Evolutionary conservation across 1,140 invertebrate species (phyloP), one percentile per base, ranked within the genome.

Genomic region (Calosoma granatense): DNA sequence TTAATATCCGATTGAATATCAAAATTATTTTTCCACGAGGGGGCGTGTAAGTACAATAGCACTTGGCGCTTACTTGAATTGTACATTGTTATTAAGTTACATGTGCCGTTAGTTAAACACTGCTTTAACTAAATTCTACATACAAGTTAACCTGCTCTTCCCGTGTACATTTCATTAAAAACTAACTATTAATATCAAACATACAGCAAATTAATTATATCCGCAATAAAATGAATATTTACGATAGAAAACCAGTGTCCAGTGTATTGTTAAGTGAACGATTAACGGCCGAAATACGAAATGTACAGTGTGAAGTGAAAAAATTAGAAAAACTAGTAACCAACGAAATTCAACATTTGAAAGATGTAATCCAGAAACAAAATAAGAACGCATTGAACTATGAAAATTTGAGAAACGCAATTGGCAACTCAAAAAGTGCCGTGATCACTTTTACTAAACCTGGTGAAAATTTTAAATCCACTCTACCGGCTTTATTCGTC

Each of bases 181-280:
- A n/a, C n/a, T n/a, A n/a, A n/a, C n/a, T n/a, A n/a, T n/a, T n/a
- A n/a, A n/a, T n/a, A n/a, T n/a, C n/a, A n/a, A n/a, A n/a, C n/a
- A n/a, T n/a, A n/a, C n/a, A n/a, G n/a, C n/a, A n/a, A n/a, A n/a
- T n/a, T n/a, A n/a, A n/a, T n/a, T n/a, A n/a, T n/a, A n/a, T n/a
- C n/a, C n/a, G n/a, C n/a, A n/a, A n/a, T n/a, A 47, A 47, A 17
- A 47, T 47, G 41, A 47, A 47, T 47, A 11, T 47, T 11, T 47
- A 47, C 41, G 41, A 47, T 12, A 47, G 41, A 17, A 47, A 47
- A 47, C 41, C 9, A 11, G 41, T 47, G 4, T 12, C 41, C 17
- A 47, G 17, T 12, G 15, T 47, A 47, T 47, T 47, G 17, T 17
- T 47, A 9, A 47, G 41, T 47, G 41, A 47, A 47, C 6, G 41